Evolutionary conservation across 2,888 invertebrate genomes (phyloP), one percentile per base, ranked within the genome.

Genomic region (Bombylius major): DNA sequence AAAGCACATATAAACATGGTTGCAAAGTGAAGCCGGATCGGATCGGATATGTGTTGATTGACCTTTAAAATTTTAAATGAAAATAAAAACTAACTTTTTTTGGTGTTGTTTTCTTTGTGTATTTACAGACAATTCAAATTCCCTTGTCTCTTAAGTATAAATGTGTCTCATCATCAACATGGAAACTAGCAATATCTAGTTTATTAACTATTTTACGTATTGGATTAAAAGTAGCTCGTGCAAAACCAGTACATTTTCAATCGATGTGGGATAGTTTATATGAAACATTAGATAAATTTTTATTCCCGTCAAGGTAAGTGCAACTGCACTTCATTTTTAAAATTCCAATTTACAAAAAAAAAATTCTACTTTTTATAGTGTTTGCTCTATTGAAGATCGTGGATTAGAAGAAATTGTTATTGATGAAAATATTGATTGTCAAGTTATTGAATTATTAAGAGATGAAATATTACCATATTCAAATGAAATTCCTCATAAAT

Each of bases 261-360:
- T 79, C 79, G 52, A 86, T 90, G 77, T 98, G 98, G 98, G 82
- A 84, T 55, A 87, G 87, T 64, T 77, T 98, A 56, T 91, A 90
- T 0, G 81, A 81, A 53, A 87, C 92, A 0, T 75, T 98, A 45
- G 93, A 97, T 66, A 88, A 90, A 55, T 97, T 96, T 71, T 79
- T 98, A 57, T 98, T 98, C 69, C 89, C 90, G 9, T 82, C 82
- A 67, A 84, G 82, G 87, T 87, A 73, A 71, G 5, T 50, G 44
- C 39, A 56, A 48, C 53, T 33, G 45, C 34, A 7, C 34, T 34
- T 12, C 33, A 33, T 11, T 13, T 50, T 11, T 33, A 36, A 50
- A 47, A 47, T 47, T 44, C 42, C 48, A 23, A 46, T 47, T 23
- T n/a, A n/a, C n/a, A n/a, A n/a, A n/a, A 34, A 48, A 44, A 31